A percentile compares a stretch with the other conserved stretches of the same genome.
Evolutionary conservation across 2,888 invertebrate species (phyloP).

Genomic region (Gandaritis pyraliata): DNA sequence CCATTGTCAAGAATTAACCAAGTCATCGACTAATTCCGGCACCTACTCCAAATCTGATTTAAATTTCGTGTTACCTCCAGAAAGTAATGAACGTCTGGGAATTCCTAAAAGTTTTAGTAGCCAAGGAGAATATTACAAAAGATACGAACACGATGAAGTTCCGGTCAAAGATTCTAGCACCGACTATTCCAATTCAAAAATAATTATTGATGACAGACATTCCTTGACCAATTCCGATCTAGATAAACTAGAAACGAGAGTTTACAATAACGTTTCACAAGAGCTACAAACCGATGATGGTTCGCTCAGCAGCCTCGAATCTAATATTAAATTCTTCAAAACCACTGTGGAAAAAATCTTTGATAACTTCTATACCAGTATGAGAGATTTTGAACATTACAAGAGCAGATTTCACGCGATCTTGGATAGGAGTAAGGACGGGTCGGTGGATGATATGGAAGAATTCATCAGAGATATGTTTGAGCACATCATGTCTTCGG

Average conservation of each 20-base stretch:
- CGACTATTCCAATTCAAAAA: conserved; percentile 19
- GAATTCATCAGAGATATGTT: conserved; percentile 73
- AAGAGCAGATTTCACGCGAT: conserved; percentile 71
- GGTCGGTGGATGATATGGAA: conserved; percentile 67
- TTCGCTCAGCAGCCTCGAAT: conserved; percentile 60
- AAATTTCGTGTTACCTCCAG: conserved; percentile 16
- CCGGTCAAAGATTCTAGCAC: conserved; percentile 62
- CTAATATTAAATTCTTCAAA: conserved; percentile 69
- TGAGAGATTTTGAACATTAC: conserved; percentile 69
- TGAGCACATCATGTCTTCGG: conserved; percentile 66
- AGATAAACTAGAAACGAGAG: conserved; percentile 62
- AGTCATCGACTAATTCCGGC: conserved; percentile 5
- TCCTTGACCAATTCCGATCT: conserved; percentile 65
- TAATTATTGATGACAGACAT: conserved; percentile 25
- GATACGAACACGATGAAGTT: conserved; percentile 64
- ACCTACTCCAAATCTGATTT: conserved; percentile 32
- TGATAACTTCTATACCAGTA: conserved; percentile 64
- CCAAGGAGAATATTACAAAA: conserved; percentile 63
- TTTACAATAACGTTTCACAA: conserved; percentile 61
- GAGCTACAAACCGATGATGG: conserved; percentile 60
- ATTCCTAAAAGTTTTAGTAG: background rate
- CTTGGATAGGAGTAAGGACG: conserved; percentile 59
- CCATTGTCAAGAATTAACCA: conserved; percentile 23
- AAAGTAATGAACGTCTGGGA: background rate
- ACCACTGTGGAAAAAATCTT: conserved; percentile 71